These are phyloP conservation scores for Himalopsyche kuldschensis DNA, from an alignment of 2,888 invertebrate genomes.

Conservation along the genomic window DNA sequence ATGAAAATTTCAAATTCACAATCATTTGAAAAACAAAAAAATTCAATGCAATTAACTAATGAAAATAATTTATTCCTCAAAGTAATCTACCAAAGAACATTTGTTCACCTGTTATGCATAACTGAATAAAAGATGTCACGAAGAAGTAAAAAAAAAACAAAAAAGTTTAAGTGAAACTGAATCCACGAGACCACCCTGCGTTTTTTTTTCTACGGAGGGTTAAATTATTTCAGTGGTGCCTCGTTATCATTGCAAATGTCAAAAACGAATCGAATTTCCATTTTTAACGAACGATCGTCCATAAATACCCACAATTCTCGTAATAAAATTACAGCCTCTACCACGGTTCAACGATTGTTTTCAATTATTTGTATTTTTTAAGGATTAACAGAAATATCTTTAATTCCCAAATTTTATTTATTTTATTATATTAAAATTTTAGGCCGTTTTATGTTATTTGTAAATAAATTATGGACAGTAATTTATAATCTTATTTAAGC, in stretches of 20 bases:
- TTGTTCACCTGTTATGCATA: neutral
- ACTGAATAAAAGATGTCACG: neutral
- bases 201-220: neutral
- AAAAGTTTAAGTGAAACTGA: neutral
- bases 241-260: neutral
- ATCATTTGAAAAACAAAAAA: neutral
- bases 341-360: neutral
- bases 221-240: neutral
- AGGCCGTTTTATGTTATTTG: too few relatives aligned
- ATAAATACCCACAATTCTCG: neutral
- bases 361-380: neutral
- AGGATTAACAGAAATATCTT: neutral
- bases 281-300: constrained; percentile 4
- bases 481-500: too few relatives aligned
- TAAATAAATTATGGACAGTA: too few relatives aligned
- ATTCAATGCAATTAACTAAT: neutral
- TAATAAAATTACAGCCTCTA: neutral
- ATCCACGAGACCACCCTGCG: neutral
- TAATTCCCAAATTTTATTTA: too few relatives aligned
- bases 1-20: neutral
- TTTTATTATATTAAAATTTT: too few relatives aligned
- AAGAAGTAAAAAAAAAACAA: neutral
- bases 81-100: neutral
- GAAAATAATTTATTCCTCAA: neutral
- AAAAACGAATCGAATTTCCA: neutral